Base-by-base conservation (phyloP, 2,113 vertebrate genomes). In the Python bivittatus region DNA sequence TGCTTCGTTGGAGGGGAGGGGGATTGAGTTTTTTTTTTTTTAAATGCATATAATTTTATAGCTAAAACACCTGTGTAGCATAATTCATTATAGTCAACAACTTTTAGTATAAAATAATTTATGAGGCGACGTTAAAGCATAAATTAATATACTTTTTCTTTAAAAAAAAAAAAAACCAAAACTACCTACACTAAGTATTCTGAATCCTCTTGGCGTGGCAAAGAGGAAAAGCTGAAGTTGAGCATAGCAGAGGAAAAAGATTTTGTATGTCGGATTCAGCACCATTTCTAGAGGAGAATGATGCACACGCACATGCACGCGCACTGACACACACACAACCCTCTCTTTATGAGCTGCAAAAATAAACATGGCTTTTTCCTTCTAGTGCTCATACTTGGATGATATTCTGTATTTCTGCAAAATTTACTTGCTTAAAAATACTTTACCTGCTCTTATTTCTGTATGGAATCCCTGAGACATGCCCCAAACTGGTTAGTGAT, bases 51-150 rank as follows among this genome's bases (percentile, higher is more conserved):
- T 98, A 98, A 97, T 97, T 98, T 98, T 97, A 98, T 97, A 97
- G 97, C 97, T 97, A 98, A 98, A 97, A 98, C 94, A 92, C 97
- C 98, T 98, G 98, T 97, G 98, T 97, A 98, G 98, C 98, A 97
- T 98, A 98, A 98, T 98, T 98, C 97, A 98, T 98, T 98, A 98
- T 97, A 98, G 97, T 98, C 97, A 98, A 98, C 98, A 98, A 98
- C 97, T 98, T 88, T 98, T 98, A 98, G 98, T 98, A 98, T 98
- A 98, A 98, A 98, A 98, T 98, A 98, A 98, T 98, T 98, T 98
- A 98, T 98, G 98, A 98, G 98, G 98, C 98, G 98, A 98, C 98
- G 98, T 98, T 98, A 98, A 98, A 98, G 97, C 97, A 98, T 98
- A 98, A 98, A 98, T 98, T 98, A 98, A 98, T 98, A 98, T 98